Percentiles rank a stretch among this genome's conserved stretches.
Evolutionary conservation across 2,113 vertebrate species (phyloP).

Genomic region (Cygnus atratus): DNA sequence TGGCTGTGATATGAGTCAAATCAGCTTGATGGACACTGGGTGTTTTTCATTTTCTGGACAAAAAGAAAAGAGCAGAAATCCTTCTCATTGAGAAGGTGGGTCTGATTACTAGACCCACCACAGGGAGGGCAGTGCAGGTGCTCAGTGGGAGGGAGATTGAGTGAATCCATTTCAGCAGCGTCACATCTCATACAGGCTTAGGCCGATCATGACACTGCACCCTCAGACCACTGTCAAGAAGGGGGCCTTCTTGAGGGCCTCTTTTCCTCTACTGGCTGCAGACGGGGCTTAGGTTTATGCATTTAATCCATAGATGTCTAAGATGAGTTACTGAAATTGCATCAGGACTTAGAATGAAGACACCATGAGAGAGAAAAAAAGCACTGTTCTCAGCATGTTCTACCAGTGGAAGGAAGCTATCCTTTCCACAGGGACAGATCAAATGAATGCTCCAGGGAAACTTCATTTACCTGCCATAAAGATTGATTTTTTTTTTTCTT

Average conservation of each 20-base stretch:
- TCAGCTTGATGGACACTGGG: background rate
- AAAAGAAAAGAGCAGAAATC: background rate
- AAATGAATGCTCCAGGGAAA: background rate
- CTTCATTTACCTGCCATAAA: background rate
- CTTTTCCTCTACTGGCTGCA: background rate
- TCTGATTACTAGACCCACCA: background rate
- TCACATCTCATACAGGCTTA: background rate
- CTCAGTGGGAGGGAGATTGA: background rate
- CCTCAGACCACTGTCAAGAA: background rate
- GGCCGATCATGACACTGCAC: background rate
- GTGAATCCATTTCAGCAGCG: background rate
- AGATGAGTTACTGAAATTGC: background rate
- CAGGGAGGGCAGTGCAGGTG: background rate
- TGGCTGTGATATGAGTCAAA: background rate
- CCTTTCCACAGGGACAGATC: background rate
- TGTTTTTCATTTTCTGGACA: background rate
- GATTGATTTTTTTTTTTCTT: background rate
- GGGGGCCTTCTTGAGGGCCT: background rate
- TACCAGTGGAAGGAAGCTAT: background rate
- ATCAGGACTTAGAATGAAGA: background rate
- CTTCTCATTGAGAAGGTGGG: background rate
- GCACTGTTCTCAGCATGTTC: background rate
- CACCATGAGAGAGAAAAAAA: background rate
- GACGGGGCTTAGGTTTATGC: background rate
- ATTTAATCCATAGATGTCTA: background rate